Base-by-base conservation (phyloP, 2,113 vertebrate genomes). In the Epinephelus lanceolatus region DNA sequence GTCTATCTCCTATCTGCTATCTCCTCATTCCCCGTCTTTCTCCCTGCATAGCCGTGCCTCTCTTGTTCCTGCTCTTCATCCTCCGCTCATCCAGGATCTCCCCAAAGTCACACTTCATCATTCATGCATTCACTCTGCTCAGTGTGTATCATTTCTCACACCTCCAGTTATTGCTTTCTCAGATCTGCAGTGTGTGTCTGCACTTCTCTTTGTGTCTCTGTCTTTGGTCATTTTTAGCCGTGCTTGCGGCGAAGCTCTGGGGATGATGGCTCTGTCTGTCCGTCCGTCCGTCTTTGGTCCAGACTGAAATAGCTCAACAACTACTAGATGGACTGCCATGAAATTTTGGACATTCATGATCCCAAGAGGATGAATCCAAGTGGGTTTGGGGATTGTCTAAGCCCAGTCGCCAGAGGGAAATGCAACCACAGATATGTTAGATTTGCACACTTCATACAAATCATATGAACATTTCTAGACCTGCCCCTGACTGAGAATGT, bases 1-100 rank as follows among this genome's bases (percentile, higher is more conserved):
- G 75, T 84, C 86, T 71, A 85, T 91, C 86, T 84, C 71, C 75
- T 88, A 87, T 91, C 86, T 84, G 71, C 75, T 88, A 86, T 81
- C 85, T 86, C 65, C 71, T 80, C 59, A 0, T 23, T 61, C 71
- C 67, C 65, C 37, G 42, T 65, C 67, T 57, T 66, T 52, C 0
- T 57, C 56, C 4, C 63, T 61, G 49, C 78, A 60, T 82, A 6
- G 55, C 78, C 75, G 73, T 52, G 62, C 68, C 56, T 78, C 66
- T 66, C 61, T 76, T 21, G 5, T 62, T 61, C 67, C 33, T 51
- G 65, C 84, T 73, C 65, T 81, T 85, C 72, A 73, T 72, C 84
- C 60, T 40, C 69, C n/a, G 0, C 76, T 80, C 81, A 40, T 79
- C 86, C 85, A 67, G 76, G 66, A 83, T 65, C 74, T 52, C 66